A percentile compares a stretch with the other conserved stretches of the same genome.
phyloP scores from a whole-genome alignment of 2,113 vertebrate species.

The Rutilus rutilus region DNA sequence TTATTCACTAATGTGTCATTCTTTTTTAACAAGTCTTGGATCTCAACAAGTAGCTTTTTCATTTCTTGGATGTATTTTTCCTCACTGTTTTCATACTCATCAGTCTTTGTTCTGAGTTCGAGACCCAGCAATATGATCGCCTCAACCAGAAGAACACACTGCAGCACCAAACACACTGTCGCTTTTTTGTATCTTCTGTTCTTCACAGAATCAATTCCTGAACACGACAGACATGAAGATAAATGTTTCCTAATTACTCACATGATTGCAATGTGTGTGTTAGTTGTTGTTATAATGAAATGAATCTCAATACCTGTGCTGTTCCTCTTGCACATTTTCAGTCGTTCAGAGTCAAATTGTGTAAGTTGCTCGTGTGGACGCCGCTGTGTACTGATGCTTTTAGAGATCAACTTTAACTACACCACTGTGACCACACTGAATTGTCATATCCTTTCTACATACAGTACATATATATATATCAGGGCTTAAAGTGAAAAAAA shows the following conservation, averaged over 20 bases:
- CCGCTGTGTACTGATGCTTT: not conserved
- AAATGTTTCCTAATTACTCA: not conserved
- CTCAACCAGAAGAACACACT: not conserved
- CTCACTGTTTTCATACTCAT: not conserved
- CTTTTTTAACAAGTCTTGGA: accelerated
- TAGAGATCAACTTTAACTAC: not conserved
- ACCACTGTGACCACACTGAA: not conserved
- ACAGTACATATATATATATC: no score
- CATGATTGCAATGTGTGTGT: not conserved
- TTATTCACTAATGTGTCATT: not conserved
- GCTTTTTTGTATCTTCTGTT: not conserved
- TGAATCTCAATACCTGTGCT: not conserved
- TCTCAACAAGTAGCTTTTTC: accelerated
- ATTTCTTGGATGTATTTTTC: accelerated
- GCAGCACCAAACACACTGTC: slow-evolving; percentile 4
- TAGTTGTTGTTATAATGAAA: not conserved
- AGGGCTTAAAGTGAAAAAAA: no score
- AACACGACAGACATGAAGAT: not conserved
- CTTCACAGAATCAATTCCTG: not conserved
- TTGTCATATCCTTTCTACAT: not conserved
- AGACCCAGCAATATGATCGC: not conserved
- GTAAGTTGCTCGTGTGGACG: not conserved
- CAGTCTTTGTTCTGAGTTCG: not conserved
- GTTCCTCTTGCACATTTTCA: not conserved
- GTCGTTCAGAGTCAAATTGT: not conserved